Conservation (phyloP, 1,140 invertebrate genomes). For the Euwallacea fornicatus region DNA sequence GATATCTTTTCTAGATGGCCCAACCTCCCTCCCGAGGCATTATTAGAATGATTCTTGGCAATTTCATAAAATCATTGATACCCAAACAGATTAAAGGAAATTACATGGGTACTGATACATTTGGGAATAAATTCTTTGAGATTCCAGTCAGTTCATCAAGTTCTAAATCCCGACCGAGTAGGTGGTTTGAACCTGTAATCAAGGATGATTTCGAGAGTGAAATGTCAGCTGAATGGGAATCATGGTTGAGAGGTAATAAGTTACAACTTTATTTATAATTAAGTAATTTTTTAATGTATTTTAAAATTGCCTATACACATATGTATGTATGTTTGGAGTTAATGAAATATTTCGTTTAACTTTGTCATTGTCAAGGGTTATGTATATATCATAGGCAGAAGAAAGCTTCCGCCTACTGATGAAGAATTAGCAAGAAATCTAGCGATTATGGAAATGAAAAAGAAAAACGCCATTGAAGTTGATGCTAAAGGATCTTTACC, state of each 20-base stretch:
- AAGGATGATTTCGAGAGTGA: constrained; percentile 68
- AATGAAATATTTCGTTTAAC: not conserved
- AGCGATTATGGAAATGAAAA: constrained; percentile 69
- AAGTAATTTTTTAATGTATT: no score
- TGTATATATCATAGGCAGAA: constrained; percentile 50
- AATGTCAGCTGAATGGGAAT: constrained; percentile 80
- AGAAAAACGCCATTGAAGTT: constrained; percentile 71
- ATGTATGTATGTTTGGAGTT: no score
- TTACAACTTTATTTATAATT: no score
- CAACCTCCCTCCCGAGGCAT: constrained; percentile 54
- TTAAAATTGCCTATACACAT: not conserved
- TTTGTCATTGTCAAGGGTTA: no score
- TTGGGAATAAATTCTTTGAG: constrained; percentile 83
- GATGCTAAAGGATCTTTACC: constrained; percentile 56
- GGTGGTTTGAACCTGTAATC: constrained; percentile 71
- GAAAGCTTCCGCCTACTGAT: constrained; percentile 66
- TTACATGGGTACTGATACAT: constrained; percentile 63
- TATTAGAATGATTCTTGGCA: constrained; percentile 56
- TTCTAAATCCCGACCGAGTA: constrained; percentile 61
- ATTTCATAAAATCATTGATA: constrained; percentile 64
- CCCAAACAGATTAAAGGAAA: constrained; percentile 58
- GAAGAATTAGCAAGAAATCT: constrained; percentile 74
- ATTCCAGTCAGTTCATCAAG: constrained; percentile 62
- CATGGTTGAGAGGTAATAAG: constrained; percentile 69
- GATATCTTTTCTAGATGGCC: constrained; percentile 40